These are phyloP conservation scores for Drosophila obscura DNA, from an alignment of 1,140 invertebrate species.

Conservation along the genomic window DNA sequence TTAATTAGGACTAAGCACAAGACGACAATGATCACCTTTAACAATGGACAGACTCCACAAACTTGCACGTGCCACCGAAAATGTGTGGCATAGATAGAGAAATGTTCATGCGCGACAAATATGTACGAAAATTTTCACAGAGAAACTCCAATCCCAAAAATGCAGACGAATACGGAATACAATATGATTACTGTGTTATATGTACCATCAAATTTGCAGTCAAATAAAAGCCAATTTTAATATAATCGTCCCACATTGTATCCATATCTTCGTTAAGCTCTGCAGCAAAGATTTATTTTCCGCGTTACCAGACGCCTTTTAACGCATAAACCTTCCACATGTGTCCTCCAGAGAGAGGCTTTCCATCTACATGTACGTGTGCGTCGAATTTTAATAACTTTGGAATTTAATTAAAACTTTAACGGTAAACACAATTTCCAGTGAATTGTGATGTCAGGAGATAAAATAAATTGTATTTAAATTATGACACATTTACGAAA, in stretches of 20 bases:
- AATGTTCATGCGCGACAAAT: conserved; percentile 38
- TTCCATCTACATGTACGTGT: conserved; percentile 7
- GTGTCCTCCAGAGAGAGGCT: background rate
- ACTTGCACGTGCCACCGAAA: conserved; percentile 17
- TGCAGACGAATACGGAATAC: too few species aligned
- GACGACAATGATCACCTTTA: conserved; percentile 48
- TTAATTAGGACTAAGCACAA: conserved; percentile 65
- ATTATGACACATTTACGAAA: conserved; percentile 65
- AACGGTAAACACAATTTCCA: conserved; percentile 47
- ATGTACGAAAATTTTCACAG: too few species aligned
- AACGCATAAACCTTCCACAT: conserved; percentile 25
- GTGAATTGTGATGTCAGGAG: conserved; percentile 15
- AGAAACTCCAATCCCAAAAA: too few species aligned
- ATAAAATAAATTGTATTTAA: conserved; percentile 66
- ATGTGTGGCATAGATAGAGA: background rate
- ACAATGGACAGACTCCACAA: conserved; percentile 23
- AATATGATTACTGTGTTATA: too few species aligned
- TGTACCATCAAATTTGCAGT: too few species aligned
- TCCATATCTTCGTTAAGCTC: too few species aligned
- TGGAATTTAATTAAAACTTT: conserved; percentile 79
- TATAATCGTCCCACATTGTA: too few species aligned
- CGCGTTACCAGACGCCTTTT: background rate
- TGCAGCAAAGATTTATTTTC: too few species aligned
- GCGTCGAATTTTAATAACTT: conserved; percentile 42
- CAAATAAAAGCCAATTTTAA: too few species aligned